Evolutionary conservation across 2,888 invertebrate species (phyloP), one percentile per base, ranked within the genome.

Genomic region (Tinea pellionella): DNA sequence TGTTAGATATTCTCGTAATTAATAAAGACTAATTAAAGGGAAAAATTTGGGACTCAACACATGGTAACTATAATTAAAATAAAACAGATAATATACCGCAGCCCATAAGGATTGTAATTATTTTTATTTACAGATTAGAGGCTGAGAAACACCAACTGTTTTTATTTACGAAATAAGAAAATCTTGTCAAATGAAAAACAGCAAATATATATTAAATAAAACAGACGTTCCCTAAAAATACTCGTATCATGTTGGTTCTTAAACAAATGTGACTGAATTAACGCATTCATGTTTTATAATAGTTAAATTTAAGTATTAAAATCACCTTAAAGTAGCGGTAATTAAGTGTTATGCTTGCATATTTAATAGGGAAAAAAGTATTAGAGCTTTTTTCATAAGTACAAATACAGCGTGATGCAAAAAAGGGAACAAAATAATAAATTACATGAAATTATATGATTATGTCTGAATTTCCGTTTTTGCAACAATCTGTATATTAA

Each of bases 21-120:
- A 13, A 43, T 42, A 67, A 74, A 78, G 78, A 83, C 75, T 81
- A 74, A 69, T 53, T 15, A 47, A 72, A 66, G 73, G 75, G 75
- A 75, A 71, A 77, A 77, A 72, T 67, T 75, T 73, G 86, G 86
- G 86, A 85, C 82, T 78, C 85, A 86, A 86, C 75, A 73, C 78
- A 67, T 57, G 66, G 68, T 67, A 67, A 66, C 19, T 47, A 41
- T 3, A 24, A 24, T 3, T 3, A 24, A 2, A 24, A 6, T 6
- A 24, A 24, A 24, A 24, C 24, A 24, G 24, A 24, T 24, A 24
- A 3, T 24, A 6, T 24, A 24, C 24, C n/a, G 6, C 6, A 24
- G 24, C 3, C 24, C 6, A 24, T 3, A 24, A 6, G 24, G 6
- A 3, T 24, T 24, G 24, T 3, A 24, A 24, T 24, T 3, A 24